phyloP scores from a whole-genome alignment of 2,113 vertebrate species.

The Prolemur simus region DNA sequence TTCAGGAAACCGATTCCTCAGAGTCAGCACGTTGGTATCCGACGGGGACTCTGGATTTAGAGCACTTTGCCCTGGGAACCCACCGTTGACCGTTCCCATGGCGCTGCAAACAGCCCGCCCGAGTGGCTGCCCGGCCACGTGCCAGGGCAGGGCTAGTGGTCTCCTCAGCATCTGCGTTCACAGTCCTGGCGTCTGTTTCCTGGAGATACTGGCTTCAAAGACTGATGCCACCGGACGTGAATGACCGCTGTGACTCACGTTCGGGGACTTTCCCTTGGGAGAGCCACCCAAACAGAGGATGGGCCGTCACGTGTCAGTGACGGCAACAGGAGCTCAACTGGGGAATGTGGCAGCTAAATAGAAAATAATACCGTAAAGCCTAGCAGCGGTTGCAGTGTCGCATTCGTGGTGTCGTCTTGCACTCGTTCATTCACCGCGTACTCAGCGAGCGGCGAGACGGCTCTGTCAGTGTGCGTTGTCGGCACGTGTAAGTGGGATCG shows the following conservation, averaged over 20 bases:
- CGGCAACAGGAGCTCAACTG: too few species aligned
- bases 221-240: neutral
- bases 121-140: slow-evolving; percentile 9
- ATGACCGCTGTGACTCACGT: slow-evolving; percentile 45
- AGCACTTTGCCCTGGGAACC: neutral
- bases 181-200: slow-evolving; percentile 43
- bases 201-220: slow-evolving; percentile 58
- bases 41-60: slow-evolving; percentile 31
- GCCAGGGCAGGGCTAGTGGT: slow-evolving; percentile 2
- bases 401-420: neutral
- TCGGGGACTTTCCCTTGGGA: slow-evolving; percentile 41
- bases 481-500: neutral
- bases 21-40: neutral
- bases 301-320: neutral
- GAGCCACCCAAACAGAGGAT: neutral
- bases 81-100: slow-evolving; percentile 44
- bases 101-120: neutral
- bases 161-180: neutral
- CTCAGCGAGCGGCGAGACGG: neutral
- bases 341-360: neutral
- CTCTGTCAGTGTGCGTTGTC: neutral
- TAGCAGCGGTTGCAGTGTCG: neutral
- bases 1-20: neutral
- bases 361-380: neutral
- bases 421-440: neutral